Evolutionary conservation across 2,797 vertebrate species (phyloP), one percentile per base, ranked within the genome.

Genomic region (Lates japonicus): DNA sequence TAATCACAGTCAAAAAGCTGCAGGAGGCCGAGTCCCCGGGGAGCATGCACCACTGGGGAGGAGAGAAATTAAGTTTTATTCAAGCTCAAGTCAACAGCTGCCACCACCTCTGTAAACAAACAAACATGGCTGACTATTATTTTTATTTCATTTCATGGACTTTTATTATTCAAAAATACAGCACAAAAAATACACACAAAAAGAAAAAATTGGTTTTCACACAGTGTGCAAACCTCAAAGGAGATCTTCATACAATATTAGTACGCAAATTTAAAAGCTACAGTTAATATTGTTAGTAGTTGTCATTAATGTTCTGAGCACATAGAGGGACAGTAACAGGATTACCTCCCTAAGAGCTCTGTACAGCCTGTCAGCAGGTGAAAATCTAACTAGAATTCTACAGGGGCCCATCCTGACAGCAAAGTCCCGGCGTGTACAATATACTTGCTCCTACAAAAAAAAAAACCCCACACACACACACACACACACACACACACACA

Each of bases 131-230:
- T 0, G 16, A 4, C 1, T 8, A 3, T 41, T 68, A 74, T 62
- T 41, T 67, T 46, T 55, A 25, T 75, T 76, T 52, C 19, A 69
- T 87, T 92, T 92, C 74, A 66, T 70, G 54, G 70, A 84, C 66
- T 95, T 95, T 95, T 95, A 94, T 95, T 95, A 95, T 94, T 94
- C 61, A 95, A 95, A 95, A 95, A 95, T 95, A 95, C 94, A 94
- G 85, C 94, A 96, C 93, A 94, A 94, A 94, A 92, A 92, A 92
- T 82, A 93, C 87, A 94, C 87, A 93, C 74, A 89, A 74, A 87
- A 87, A 88, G 52, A 89, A 87, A 90, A 84, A 88, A 7, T 29
- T n/a, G 81, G 78, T 89, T 92, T 88, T 82, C 90, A 90, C 92
- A 90, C 77, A 81, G 85, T 66, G 91, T 92, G 91, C 80, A 88